A percentile compares a stretch with the other conserved stretches of the same genome.
Conservation (phyloP, 2,113 vertebrate genomes). For the Pan paniscus region DNA sequence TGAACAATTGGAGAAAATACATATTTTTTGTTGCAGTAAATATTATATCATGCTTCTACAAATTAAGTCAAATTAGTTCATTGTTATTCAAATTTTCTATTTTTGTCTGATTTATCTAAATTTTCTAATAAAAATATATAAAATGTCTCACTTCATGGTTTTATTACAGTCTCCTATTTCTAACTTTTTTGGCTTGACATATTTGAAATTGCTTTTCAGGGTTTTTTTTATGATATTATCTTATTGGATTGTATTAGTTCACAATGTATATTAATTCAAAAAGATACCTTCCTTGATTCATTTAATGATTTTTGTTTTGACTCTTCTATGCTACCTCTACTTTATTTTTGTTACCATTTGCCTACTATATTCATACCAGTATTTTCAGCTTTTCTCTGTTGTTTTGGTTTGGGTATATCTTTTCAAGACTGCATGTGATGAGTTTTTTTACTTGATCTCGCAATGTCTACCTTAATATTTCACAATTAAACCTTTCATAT, state of each 20-base stretch:
- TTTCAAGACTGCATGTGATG: conserved; percentile 35
- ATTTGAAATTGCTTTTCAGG: conserved; percentile 36
- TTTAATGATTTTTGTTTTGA: background rate
- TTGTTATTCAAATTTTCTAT: conserved; percentile 32
- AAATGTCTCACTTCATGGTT: background rate
- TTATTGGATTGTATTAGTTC: conserved; percentile 12
- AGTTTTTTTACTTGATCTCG: background rate
- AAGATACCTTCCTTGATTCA: background rate
- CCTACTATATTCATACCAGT: background rate
- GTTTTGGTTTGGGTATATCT: background rate
- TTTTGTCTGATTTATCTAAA: conserved; percentile 19
- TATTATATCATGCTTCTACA: conserved; percentile 24
- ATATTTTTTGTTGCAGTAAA: background rate
- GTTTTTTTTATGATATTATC: conserved; percentile 4
- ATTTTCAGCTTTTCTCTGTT: background rate
- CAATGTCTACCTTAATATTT: conserved; percentile 10
- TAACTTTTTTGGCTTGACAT: conserved; percentile 1
- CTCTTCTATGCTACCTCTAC: background rate
- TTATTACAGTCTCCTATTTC: conserved; percentile 1
- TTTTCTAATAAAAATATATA: background rate
- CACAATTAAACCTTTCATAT: background rate
- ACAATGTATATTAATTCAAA: background rate
- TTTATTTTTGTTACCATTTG: conserved; percentile 5
- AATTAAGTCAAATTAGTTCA: background rate
- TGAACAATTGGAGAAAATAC: background rate